Conservation (phyloP, 1,140 invertebrate genomes). For the Anastrepha ludens region DNA sequence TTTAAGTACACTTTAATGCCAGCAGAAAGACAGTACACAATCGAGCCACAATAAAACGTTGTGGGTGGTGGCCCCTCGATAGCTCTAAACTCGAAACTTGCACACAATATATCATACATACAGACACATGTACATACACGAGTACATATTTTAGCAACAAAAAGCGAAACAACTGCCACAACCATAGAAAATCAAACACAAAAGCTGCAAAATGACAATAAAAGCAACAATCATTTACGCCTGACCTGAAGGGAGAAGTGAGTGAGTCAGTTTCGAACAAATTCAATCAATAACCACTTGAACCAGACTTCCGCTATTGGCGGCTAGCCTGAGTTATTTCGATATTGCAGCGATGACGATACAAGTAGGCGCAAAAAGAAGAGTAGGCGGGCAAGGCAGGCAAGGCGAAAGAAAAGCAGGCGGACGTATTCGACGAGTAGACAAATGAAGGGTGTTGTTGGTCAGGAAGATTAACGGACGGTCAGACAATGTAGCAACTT, state of each 20-base stretch:
- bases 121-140: neutral
- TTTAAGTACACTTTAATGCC: neutral
- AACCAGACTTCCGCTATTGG: slow-evolving; percentile 38
- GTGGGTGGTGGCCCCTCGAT: neutral
- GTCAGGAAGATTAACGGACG: slow-evolving; percentile 30
- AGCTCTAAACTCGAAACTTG: neutral
- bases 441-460: neutral
- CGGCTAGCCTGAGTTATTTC: slow-evolving; percentile 6
- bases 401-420: neutral
- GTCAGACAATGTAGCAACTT: slow-evolving; percentile 19
- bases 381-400: neutral
- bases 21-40: neutral
- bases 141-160: neutral
- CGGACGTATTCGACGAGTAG: neutral
- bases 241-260: neutral
- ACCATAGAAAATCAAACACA: slow-evolving; percentile 22
- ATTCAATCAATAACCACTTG: slow-evolving; percentile 54
- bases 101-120: neutral
- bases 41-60: neutral
- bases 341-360: neutral
- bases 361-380: neutral
- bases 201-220: slow-evolving; percentile 13
- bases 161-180: slow-evolving; percentile 16
- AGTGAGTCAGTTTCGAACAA: slow-evolving; percentile 27
- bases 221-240: neutral